Base-by-base conservation (phyloP, 2,113 vertebrate species). In the Pholis gunnellus region DNA sequence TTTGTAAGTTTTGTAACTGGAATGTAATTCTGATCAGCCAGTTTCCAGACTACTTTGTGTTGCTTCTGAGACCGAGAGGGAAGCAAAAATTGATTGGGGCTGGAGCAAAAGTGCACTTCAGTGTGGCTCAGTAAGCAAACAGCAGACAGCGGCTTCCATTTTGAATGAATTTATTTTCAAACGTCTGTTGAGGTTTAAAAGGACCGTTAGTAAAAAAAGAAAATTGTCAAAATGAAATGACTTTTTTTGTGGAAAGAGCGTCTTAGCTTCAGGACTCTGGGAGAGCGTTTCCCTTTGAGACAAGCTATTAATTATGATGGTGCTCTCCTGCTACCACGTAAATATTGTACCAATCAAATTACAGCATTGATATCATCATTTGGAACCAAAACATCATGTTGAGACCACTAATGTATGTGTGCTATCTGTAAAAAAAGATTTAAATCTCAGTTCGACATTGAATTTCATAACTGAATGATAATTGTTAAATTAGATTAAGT, bases 71-170 rank as follows among this genome's bases (percentile, higher is more conserved):
- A 56, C 54, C 60, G 14, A 68, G 46, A 72, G 20, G 57, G 14
- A 71, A 71, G 29, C 42, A 63, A 56, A 60, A 56, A 78, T 63
- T 18, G 22, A 78, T 81, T 81, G 57, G 57, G 71, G 34, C 65
- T 67, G 42, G 36, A 82, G 56, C 31, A 38, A 75, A 71, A 50
- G 63, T 76, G 60, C 29, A 48, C 31, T 65, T 77, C 60, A 17
- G 3, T 29, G 50, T 59, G 79, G 54, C 73, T 75, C 75, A 67
- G 66, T 57, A 71, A 82, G 56, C 25, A 82, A 88, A 75, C 59
- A 82, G 56, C 25, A 82, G 85, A 75, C 59, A 52, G 46, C 50
- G 70, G 42, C 9, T 71, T 57, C 14, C 27, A 52, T 29, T 36
- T 79, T 75, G 10, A 69, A 60, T 52, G 1, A 9, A 54, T 56